Base-by-base conservation (phyloP, 1,140 invertebrate species). In the Drosophila fuyamai region DNA sequence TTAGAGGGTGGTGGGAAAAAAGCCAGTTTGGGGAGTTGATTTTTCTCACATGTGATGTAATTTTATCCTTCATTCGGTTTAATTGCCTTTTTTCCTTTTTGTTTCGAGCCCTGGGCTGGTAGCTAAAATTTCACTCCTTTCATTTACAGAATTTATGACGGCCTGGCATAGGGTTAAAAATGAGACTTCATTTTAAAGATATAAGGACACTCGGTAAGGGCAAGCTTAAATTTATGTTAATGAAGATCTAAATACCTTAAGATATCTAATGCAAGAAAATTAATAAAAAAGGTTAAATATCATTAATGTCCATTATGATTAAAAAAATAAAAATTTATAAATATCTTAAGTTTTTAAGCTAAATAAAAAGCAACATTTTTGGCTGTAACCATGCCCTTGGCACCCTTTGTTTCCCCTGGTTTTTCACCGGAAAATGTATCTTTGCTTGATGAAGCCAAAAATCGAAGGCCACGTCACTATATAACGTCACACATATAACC, bases 51-150 rank as follows among this genome's bases (percentile, higher is more conserved):
- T 47, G 13, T 62, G 13, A 40, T 9, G 40, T 35, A 73, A 72
- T 46, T 44, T 16, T 9, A 61, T 35, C 14, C 40, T 29, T 38
- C 9, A 23, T 7, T 9, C 4, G 16, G 7, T 40, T 72, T 60
- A 73, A 73, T 73, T 73, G 70, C 66, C 1, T 14, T 58, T 32
- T 23, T 72, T 73, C 67, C 66, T 4, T 14, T 57, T 32, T 14
- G 8, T 3, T n/a, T n/a, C 13, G 23, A 9, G 13, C 18, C 1
- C n/a, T 46, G 47, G 23, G 12, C 5, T n/a, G 4, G 14, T 1
- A 2, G 4, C 12, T 13, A 6, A 43, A 61, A 23, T 62, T 10
- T 13, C 27, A 23, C 46, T 70, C 41, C 35, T 72, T 40, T 38
- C 27, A 36, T 7, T 44, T 18, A 32, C 2, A 68, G 9, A 10